A percentile compares a stretch with the other conserved stretches of the same genome.
These are phyloP conservation scores for Dorcus parallelipipedus DNA, from an alignment of 2,888 invertebrate species.

Conservation along the genomic window DNA sequence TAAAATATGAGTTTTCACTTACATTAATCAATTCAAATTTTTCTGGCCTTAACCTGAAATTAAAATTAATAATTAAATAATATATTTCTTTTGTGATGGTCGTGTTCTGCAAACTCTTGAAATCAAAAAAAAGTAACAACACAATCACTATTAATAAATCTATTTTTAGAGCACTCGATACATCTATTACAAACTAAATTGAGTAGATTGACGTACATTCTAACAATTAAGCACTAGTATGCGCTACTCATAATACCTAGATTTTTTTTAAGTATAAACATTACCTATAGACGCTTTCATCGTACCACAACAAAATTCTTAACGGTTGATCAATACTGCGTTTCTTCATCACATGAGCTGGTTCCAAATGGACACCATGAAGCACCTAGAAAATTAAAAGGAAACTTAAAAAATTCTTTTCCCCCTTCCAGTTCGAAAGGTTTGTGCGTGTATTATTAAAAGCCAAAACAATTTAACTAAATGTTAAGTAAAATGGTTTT, in stretches of 20 bases:
- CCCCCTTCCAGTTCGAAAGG: too few relatives aligned
- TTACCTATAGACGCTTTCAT: slow-evolving; percentile 83
- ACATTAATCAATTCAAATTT: slow-evolving; percentile 88
- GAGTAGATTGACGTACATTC: too few relatives aligned
- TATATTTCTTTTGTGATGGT: too few relatives aligned
- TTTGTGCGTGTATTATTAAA: neutral
- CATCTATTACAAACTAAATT: too few relatives aligned
- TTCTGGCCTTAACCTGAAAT: slow-evolving; percentile 73
- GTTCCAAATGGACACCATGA: slow-evolving; percentile 78
- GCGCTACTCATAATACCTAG: too few relatives aligned
- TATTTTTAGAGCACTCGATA: too few relatives aligned
- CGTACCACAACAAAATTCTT: slow-evolving; percentile 81
- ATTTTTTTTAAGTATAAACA: too few relatives aligned
- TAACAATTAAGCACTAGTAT: too few relatives aligned
- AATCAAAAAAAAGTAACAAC: too few relatives aligned
- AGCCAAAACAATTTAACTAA: neutral
- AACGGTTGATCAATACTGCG: slow-evolving; percentile 79
- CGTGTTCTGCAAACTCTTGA: neutral
- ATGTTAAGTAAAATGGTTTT: neutral
- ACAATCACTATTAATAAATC: too few relatives aligned
- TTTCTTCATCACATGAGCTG: slow-evolving; percentile 72
- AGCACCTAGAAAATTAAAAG: slow-evolving; percentile 60
- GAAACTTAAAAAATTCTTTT: too few relatives aligned
- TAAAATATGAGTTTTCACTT: slow-evolving; percentile 51
- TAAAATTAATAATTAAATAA: slow-evolving; percentile 27